Percentiles rank a stretch among this genome's conserved stretches.
Evolutionary conservation across 2,797 vertebrate species (phyloP).

Genomic region (Melanotaenia parkinsoni): DNA sequence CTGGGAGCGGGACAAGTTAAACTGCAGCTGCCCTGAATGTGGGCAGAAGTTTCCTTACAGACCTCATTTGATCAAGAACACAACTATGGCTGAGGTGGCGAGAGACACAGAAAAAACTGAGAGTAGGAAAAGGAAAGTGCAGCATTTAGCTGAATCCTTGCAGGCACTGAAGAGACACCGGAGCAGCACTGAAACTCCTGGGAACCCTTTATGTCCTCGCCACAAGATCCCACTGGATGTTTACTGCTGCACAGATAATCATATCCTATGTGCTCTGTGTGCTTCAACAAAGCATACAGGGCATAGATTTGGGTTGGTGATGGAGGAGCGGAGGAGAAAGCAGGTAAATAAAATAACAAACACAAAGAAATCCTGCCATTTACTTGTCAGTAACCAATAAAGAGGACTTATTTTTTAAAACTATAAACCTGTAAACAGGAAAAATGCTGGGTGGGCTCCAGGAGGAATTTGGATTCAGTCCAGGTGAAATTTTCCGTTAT

Average conservation of each 20-base stretch:
- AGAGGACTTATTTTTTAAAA: background rate
- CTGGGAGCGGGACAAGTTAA: background rate
- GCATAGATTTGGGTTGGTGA: slow-evolving; percentile 36
- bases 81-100: slow-evolving; percentile 22
- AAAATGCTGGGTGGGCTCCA: too few species aligned
- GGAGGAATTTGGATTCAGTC: too few species aligned
- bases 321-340: slow-evolving; percentile 39
- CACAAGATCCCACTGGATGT: slow-evolving; percentile 37
- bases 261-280: slow-evolving; percentile 50
- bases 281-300: slow-evolving; percentile 42
- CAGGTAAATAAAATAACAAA: slow-evolving; percentile 40
- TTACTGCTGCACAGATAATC: slow-evolving; percentile 62
- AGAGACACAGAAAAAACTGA: background rate
- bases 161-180: background rate
- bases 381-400: background rate
- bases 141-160: background rate
- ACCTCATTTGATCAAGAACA: slow-evolving; percentile 24
- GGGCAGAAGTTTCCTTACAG: background rate
- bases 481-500: too few species aligned
- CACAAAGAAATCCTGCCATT: background rate
- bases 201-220: slow-evolving; percentile 7
- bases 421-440: background rate
- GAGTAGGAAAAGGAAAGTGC: background rate
- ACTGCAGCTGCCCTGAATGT: slow-evolving; percentile 44
- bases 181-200: background rate